Conservation (phyloP, 2,113 vertebrate species). For the Cynocephalus volans region DNA sequence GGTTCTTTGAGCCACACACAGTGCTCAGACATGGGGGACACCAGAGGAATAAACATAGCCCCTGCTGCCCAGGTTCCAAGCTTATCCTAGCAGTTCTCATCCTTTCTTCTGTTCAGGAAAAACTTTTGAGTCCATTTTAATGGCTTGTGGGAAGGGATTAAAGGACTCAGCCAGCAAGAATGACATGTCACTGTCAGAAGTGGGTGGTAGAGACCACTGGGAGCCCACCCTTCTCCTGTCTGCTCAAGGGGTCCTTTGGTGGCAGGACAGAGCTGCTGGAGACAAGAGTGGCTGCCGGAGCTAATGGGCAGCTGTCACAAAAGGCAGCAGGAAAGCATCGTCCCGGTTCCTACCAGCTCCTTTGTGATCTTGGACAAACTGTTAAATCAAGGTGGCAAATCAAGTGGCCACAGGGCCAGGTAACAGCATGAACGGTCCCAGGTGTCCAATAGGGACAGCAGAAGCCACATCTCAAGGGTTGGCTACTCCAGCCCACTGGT, state of each 20-base stretch:
- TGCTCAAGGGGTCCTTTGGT: background rate
- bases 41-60: background rate
- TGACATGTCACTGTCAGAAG: background rate
- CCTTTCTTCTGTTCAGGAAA: background rate
- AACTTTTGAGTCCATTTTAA: background rate
- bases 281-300: background rate
- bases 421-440: background rate
- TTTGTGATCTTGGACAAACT: background rate
- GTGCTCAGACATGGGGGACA: background rate
- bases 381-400: background rate
- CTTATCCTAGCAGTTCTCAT: background rate
- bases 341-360: background rate
- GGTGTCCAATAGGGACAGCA: background rate
- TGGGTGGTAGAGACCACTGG: background rate
- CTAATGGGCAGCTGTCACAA: accelerated
- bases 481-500: background rate
- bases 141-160: background rate
- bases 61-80: background rate
- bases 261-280: background rate
- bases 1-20: background rate
- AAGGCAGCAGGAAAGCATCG: background rate
- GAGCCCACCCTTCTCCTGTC: background rate
- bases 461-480: background rate
- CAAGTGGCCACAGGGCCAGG: background rate
- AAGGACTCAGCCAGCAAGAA: background rate